Percentiles rank a stretch among this genome's conserved stretches.
Conservation (phyloP, 2,797 vertebrate species). For the Argentina silus region DNA sequence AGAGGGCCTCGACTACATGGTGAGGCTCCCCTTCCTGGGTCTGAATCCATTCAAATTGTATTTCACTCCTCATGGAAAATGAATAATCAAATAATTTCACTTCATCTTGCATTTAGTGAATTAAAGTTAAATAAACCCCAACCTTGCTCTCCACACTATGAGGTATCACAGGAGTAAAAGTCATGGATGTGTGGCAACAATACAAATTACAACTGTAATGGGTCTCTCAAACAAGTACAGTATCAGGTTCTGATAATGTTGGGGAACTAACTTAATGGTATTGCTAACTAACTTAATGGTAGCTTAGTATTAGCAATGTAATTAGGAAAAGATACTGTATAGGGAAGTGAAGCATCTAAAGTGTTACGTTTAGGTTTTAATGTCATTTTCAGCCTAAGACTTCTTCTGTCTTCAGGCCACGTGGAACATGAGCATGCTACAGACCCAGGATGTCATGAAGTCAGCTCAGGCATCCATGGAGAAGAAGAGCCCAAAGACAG, state of each 20-base stretch:
- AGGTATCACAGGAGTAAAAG: too few relatives aligned
- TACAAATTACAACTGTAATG: too few relatives aligned
- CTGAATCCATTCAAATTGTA: too few relatives aligned
- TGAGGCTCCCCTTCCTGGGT: constrained; percentile 52
- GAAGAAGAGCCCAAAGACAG: constrained; percentile 78
- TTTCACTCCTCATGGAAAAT: too few relatives aligned
- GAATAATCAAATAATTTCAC: too few relatives aligned
- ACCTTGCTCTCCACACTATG: too few relatives aligned
- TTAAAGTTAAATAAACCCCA: too few relatives aligned
- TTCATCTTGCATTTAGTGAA: too few relatives aligned
- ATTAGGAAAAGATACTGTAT: background rate
- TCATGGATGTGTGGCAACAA: too few relatives aligned
- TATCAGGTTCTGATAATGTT: background rate
- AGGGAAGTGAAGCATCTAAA: background rate
- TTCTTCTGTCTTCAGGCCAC: constrained; percentile 67
- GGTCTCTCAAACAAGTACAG: background rate
- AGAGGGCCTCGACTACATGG: constrained; percentile 82
- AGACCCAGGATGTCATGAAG: constrained; percentile 84
- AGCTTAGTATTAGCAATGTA: background rate
- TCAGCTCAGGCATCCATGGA: constrained; percentile 84
- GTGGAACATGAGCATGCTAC: constrained; percentile 96
- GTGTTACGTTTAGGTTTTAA: too few relatives aligned
- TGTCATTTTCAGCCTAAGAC: background rate
- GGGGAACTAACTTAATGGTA: background rate
- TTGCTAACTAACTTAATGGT: background rate